Evolutionary conservation across 2,797 vertebrate genomes (phyloP), one percentile per base, ranked within the genome.

Genomic region (Potorous gilbertii): DNA sequence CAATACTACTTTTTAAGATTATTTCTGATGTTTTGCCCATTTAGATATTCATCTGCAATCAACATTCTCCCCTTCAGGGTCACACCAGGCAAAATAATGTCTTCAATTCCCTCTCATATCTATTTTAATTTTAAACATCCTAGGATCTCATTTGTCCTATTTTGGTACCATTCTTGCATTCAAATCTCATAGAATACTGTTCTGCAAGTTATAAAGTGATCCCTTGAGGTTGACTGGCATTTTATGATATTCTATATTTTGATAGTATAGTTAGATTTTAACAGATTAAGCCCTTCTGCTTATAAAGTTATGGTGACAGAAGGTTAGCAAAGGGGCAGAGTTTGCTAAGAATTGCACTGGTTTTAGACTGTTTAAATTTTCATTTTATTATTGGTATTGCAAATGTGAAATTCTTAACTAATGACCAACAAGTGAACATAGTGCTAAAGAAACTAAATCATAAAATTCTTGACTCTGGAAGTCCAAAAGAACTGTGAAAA

Each of bases 61-160:
- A 91, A 18, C 62, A 9, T n/a, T 0, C 0, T 91, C 1, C 34
- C 87, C 13, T 74, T 96, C 1, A 46, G 18, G 93, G 90, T 4
- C 93, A 74, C 4, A 29, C 66, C 91, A 93, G 54, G 90, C 0
- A 95, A 91, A 34, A 94, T 59, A 92, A 92, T 29, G 74, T 56
- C 4, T 95, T 55, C 40, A 92, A 8, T 54, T 55, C 90, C 92
- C 4, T 59, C 16, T 34, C 94, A 92, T 93, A 1, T 91, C 54
- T 54, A n/a, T 94, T 92, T 92, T 92, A 50, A 92, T 55, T 90
- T 50, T 66, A 14, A 91, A 92, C 95, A 50, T 46, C 3, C 31
- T 74, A 74, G 34, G 34, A 74, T 16, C 59, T n/a, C 34, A 74
- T 14, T 34, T 18, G n/a, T n/a, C 14, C 14, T 18, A 34, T 74